phyloP scores from a whole-genome alignment of 2,888 invertebrate species.

The Lasioglossum malachurum region DNA sequence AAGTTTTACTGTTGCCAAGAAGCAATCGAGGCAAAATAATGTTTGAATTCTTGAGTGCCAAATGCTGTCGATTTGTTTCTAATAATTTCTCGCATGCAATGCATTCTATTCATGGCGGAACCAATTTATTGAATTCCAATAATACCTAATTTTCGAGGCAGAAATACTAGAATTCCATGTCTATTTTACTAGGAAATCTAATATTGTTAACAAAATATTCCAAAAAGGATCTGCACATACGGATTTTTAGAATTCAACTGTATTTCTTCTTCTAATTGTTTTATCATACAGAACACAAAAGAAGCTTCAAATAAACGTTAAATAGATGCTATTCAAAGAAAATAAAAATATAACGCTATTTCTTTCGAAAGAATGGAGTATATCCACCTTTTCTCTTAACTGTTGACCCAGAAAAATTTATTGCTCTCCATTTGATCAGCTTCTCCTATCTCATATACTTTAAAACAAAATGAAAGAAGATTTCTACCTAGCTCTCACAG shows the following conservation, averaged over 20 bases:
- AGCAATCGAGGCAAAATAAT: too few species aligned
- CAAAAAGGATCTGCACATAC: not conserved
- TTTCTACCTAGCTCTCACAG: not conserved
- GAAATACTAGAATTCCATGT: not conserved
- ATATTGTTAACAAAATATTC: not conserved
- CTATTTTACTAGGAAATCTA: not conserved
- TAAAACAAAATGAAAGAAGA: not conserved
- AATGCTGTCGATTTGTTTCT: not conserved
- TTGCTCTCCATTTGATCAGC: not conserved
- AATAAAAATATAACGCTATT: not conserved
- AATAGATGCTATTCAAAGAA: not conserved
- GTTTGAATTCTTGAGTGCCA: not conserved
- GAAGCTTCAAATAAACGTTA: not conserved
- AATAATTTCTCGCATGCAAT: not conserved
- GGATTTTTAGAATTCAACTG: not conserved
- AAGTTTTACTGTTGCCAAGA: too few species aligned
- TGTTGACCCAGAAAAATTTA: not conserved
- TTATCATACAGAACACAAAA: not conserved
- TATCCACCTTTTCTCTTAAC: not conserved
- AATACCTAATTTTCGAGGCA: not conserved
- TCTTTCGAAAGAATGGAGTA: not conserved
- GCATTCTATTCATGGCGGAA: too few species aligned
- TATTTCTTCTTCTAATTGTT: not conserved
- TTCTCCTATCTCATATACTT: not conserved
- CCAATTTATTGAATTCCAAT: not conserved